Conservation (phyloP, 2,797 vertebrate genomes). For the Gadopsis bispinosus region DNA sequence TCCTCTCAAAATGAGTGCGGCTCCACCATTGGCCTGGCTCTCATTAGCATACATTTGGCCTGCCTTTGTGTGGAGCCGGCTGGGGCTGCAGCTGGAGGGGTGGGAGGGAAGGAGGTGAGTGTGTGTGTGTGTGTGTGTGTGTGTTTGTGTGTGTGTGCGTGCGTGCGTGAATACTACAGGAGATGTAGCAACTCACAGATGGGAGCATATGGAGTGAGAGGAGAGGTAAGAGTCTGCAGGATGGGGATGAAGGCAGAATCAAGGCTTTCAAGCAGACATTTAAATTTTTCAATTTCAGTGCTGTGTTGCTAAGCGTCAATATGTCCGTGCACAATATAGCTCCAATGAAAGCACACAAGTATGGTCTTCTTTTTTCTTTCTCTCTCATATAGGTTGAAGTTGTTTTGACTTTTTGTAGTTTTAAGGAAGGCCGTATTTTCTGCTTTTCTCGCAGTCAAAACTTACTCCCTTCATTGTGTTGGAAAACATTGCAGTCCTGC, state of each 20-base stretch:
- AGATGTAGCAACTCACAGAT: slow-evolving; percentile 68
- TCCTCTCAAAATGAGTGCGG: slow-evolving; percentile 83
- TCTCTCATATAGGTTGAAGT: not conserved
- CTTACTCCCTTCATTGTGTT: slow-evolving; percentile 9
- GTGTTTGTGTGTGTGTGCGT: slow-evolving; percentile 10
- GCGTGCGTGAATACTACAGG: slow-evolving; percentile 39
- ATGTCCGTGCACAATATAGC: not conserved
- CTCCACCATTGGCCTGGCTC: slow-evolving; percentile 80
- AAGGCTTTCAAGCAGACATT: slow-evolving; percentile 32
- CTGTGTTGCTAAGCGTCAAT: slow-evolving; percentile 2
- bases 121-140: too few relatives aligned
- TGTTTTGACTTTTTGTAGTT: not conserved
- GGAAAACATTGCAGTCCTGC: slow-evolving; percentile 16
- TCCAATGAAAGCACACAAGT: slow-evolving; percentile 1
- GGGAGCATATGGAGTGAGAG: slow-evolving; percentile 54
- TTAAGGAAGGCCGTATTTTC: not conserved
- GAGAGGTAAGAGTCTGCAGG: slow-evolving; percentile 38
- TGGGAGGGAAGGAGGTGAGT: slow-evolving; percentile 58
- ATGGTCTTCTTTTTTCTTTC: not conserved
- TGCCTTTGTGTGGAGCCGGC: slow-evolving; percentile 78
- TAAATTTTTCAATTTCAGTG: slow-evolving; percentile 36
- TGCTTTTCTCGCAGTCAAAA: not conserved
- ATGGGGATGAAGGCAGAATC: slow-evolving; percentile 39
- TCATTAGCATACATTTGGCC: slow-evolving; percentile 85
- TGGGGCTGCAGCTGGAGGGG: slow-evolving; percentile 75